Evolutionary conservation across 2,113 vertebrate genomes (phyloP).

Genomic region (Archocentrus centrarchus): DNA sequence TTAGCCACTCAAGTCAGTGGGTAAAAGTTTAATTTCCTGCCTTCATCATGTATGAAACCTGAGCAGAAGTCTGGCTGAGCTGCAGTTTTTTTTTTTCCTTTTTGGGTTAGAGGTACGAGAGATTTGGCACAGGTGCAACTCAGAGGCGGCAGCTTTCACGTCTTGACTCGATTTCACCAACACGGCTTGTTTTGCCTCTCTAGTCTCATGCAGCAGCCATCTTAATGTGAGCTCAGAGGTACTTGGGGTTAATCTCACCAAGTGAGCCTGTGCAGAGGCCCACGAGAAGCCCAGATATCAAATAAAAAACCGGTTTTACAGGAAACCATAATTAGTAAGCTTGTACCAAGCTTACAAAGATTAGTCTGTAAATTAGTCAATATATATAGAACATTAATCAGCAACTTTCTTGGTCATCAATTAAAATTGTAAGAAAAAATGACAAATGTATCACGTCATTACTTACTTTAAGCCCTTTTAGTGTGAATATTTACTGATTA

Average conservation of each 20-base stretch:
- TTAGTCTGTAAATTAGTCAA: too few relatives aligned
- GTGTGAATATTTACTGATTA: too few relatives aligned
- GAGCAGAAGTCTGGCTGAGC: slow-evolving; percentile 14
- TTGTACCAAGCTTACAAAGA: too few relatives aligned
- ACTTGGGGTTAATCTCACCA: slow-evolving; percentile 26
- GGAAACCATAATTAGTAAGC: background rate
- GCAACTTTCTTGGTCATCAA: too few relatives aligned
- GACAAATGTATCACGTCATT: too few relatives aligned
- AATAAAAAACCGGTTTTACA: background rate
- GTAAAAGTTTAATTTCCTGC: slow-evolving; percentile 41
- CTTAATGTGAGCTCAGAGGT: slow-evolving; percentile 42
- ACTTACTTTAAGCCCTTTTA: too few relatives aligned
- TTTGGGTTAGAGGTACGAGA: slow-evolving; percentile 29
- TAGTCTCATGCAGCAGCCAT: slow-evolving; percentile 37
- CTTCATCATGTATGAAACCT: slow-evolving; percentile 26
- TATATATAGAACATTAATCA: too few relatives aligned
- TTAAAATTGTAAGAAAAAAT: too few relatives aligned
- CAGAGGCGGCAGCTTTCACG: slow-evolving; percentile 22
- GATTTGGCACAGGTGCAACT: slow-evolving; percentile 48
- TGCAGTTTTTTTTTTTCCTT: slow-evolving; percentile 34
- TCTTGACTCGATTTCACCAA: slow-evolving; percentile 44
- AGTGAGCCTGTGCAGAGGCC: background rate
- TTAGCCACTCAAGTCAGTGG: background rate
- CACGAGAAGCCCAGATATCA: background rate
- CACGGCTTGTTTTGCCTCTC: slow-evolving; percentile 23